These are phyloP conservation scores for Rotaria magnacalcarata DNA, from an alignment of 2,888 invertebrate species.

Conservation along the genomic window DNA sequence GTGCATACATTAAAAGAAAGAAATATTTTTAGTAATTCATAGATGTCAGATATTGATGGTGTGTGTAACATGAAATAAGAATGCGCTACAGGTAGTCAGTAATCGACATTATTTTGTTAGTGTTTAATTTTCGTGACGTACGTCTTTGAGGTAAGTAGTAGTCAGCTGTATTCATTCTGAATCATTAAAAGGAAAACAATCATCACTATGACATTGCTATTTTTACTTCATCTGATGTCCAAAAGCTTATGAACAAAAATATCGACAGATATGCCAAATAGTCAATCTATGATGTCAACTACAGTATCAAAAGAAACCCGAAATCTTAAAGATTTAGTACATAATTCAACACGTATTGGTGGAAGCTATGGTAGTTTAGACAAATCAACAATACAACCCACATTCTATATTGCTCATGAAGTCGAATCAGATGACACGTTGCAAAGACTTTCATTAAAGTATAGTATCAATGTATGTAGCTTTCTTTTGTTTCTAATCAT, in stretches of 20 bases:
- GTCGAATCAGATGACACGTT: neutral
- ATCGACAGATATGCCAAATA: neutral
- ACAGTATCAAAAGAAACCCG: neutral
- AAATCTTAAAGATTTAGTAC: neutral
- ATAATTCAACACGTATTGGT: neutral
- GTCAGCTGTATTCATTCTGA: neutral
- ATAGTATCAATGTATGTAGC: neutral
- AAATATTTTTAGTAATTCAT: neutral
- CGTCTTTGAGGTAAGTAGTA: neutral
- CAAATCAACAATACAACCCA: neutral
- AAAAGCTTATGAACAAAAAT: neutral
- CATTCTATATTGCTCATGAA: neutral
- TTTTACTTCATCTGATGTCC: neutral
- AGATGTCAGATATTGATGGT: neutral
- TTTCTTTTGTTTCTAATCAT: neutral
- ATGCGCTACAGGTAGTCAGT: neutral
- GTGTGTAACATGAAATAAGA: neutral
- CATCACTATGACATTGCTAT: neutral
- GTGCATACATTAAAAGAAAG: too few species aligned
- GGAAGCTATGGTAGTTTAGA: slow-evolving; percentile 7
- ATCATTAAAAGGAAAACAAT: neutral
- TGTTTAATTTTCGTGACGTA: neutral
- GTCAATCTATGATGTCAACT: neutral
- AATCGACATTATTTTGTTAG: neutral
- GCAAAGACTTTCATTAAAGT: slow-evolving; percentile 24